Evolutionary conservation across 2,113 vertebrate genomes (phyloP).

Genomic region (Lontra canadensis): DNA sequence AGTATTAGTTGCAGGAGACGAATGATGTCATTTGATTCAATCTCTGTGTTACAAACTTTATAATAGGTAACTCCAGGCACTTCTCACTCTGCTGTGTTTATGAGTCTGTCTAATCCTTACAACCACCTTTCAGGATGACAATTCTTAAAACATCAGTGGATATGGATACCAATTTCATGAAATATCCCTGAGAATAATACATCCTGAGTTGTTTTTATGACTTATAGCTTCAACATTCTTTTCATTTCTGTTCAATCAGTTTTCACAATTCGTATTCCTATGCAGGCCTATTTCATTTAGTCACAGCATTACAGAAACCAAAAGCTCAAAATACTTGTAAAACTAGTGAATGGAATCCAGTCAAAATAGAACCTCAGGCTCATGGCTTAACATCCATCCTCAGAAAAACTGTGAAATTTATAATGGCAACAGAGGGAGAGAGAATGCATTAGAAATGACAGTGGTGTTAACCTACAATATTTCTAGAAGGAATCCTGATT

Average conservation of each 20-base stretch:
- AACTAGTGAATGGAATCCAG: slow-evolving; percentile 35
- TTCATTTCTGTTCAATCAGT: slow-evolving; percentile 66
- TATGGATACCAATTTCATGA: slow-evolving; percentile 49
- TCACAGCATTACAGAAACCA: slow-evolving; percentile 35
- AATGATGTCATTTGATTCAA: slow-evolving; percentile 15
- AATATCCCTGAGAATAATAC: slow-evolving; percentile 28
- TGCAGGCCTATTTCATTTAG: slow-evolving; percentile 53
- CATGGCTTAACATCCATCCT: not conserved
- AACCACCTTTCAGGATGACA: slow-evolving; percentile 47
- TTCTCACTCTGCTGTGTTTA: slow-evolving; percentile 1
- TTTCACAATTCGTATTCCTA: slow-evolving; percentile 56
- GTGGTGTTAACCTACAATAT: not conserved
- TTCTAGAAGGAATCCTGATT: not conserved
- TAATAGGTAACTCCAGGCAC: not conserved
- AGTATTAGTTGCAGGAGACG: slow-evolving; percentile 38
- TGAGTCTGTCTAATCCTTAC: slow-evolving; percentile 44
- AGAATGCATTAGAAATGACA: not conserved
- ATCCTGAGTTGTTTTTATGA: slow-evolving; percentile 52
- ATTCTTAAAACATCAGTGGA: slow-evolving; percentile 60
- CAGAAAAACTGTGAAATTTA: not conserved
- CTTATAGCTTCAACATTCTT: slow-evolving; percentile 47
- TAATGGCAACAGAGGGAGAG: not conserved
- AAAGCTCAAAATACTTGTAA: slow-evolving; percentile 50
- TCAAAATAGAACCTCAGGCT: not conserved
- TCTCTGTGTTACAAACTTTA: slow-evolving; percentile 24